A percentile compares a stretch with the other conserved stretches of the same genome.
Evolutionary conservation across 2,797 vertebrate species (phyloP).

Genomic region (Menidia menidia): DNA sequence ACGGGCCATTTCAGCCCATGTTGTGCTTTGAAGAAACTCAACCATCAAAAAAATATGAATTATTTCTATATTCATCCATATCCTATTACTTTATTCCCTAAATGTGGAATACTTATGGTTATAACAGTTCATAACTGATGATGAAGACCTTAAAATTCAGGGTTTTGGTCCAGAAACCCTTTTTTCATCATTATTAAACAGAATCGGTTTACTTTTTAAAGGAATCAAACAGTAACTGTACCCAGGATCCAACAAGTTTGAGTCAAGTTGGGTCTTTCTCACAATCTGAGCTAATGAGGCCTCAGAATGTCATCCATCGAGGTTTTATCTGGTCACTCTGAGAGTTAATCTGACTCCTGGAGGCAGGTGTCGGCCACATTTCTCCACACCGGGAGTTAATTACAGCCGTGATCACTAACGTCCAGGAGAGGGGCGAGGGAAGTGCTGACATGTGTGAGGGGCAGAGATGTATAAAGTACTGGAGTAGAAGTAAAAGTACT

Average conservation of each 20-base stretch:
- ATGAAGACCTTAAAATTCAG: not conserved
- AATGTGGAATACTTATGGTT: not conserved
- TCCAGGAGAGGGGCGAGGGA: constrained; percentile 53
- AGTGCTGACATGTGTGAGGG: constrained; percentile 72
- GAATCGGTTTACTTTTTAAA: no score
- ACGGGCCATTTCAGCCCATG: no score
- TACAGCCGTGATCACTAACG: constrained; percentile 59
- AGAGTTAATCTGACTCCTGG: constrained; percentile 15
- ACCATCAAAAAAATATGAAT: no score
- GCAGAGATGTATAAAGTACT: no score
- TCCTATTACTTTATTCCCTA: not conserved
- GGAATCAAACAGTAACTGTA: no score
- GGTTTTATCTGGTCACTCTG: constrained; percentile 6
- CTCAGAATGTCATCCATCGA: constrained; percentile 11
- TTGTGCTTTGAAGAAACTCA: no score
- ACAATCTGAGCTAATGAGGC: not conserved
- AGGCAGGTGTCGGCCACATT: constrained; percentile 16
- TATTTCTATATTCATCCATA: not conserved
- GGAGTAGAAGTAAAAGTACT: no score
- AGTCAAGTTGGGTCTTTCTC: not conserved
- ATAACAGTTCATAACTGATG: no score
- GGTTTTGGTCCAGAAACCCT: not conserved
- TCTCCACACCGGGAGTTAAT: constrained; percentile 58
- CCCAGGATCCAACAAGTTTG: no score
- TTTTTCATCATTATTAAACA: no score